Conservation (phyloP, 2,888 invertebrate species). For the Chouioia cunea region DNA sequence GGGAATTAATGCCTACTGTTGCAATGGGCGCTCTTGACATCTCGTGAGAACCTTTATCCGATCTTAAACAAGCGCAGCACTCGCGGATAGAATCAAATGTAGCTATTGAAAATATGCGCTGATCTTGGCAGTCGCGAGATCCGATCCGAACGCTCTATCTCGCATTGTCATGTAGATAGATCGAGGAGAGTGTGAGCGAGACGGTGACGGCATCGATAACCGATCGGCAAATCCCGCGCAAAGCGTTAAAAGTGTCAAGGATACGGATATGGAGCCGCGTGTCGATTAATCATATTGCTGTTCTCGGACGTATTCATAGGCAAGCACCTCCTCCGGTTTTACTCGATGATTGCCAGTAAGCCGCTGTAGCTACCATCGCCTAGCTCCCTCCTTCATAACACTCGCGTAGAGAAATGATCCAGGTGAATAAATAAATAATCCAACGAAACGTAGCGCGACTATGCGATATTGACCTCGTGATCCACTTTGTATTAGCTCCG, state of each 20-base stretch:
- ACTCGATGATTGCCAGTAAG: background rate
- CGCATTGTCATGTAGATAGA: constrained; percentile 17
- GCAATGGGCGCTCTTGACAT: no score
- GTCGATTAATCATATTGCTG: constrained; percentile 42
- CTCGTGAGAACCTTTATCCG: no score
- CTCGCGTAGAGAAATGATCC: background rate
- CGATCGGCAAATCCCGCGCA: constrained; percentile 35
- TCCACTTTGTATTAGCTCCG: constrained; percentile 21
- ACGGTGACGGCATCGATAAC: constrained; percentile 41
- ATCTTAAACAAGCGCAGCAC: no score
- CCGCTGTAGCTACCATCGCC: no score
- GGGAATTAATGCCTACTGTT: no score
- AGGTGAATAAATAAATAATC: background rate
- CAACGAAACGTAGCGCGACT: background rate
- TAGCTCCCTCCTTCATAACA: no score
- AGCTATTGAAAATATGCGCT: background rate
- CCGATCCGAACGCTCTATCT: background rate
- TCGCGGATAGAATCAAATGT: background rate
- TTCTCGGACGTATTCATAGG: background rate
- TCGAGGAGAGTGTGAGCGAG: background rate
- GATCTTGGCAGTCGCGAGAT: background rate
- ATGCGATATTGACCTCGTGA: constrained; percentile 40
- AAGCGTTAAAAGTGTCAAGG: constrained; percentile 47
- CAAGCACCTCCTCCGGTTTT: constrained; percentile 18
- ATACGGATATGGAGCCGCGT: constrained; percentile 38